phyloP scores from a whole-genome alignment of 2,888 invertebrate genomes.

The Netelia inedita region DNA sequence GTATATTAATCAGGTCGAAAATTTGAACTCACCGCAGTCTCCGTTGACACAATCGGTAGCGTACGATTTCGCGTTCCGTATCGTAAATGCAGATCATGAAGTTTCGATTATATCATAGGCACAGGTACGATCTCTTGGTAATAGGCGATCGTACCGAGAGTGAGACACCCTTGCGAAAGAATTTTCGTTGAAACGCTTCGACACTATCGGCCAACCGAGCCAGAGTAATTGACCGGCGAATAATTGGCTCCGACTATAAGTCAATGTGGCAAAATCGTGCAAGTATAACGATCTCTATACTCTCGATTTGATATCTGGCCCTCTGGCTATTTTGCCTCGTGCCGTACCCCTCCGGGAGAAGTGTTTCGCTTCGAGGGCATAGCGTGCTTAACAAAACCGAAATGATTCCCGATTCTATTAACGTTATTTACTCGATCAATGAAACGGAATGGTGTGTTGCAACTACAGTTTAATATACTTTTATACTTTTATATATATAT shows the following conservation, averaged over 20 bases:
- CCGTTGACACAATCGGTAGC: slow-evolving; percentile 14
- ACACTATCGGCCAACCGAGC: slow-evolving; percentile 36
- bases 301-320: slow-evolving; percentile 23
- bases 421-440: neutral
- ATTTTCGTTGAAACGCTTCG: slow-evolving; percentile 56
- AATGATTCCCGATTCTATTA: neutral
- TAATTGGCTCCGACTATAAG: slow-evolving; percentile 48
- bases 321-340: slow-evolving; percentile 13
- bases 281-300: slow-evolving; percentile 41
- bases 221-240: slow-evolving; percentile 47
- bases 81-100: neutral
- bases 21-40: slow-evolving; percentile 34
- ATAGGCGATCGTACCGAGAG: neutral
- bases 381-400: neutral
- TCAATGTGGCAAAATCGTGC: slow-evolving; percentile 22
- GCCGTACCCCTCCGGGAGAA: neutral
- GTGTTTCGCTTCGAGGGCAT: slow-evolving; percentile 2
- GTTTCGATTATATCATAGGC: neutral
- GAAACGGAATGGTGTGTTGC: neutral
- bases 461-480: neutral
- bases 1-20: slow-evolving; percentile 59
- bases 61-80: neutral
- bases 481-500: neutral
- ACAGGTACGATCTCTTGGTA: neutral
- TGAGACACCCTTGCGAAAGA: slow-evolving; percentile 54